These are phyloP conservation scores for Cecidostiba fungosa DNA, from an alignment of 2,888 invertebrate species.

Conservation along the genomic window DNA sequence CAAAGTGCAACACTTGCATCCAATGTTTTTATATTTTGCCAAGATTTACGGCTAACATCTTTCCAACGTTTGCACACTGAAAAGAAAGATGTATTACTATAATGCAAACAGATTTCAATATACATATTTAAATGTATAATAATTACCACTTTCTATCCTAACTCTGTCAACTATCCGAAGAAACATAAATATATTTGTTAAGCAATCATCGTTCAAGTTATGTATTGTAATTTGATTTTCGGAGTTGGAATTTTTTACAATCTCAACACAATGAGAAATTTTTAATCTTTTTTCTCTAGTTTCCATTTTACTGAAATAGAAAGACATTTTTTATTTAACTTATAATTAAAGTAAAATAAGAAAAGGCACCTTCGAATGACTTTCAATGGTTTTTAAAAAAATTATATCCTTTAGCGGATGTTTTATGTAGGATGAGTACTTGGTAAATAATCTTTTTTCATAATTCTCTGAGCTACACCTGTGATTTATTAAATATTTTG, in stretches of 20 bases:
- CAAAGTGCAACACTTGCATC: neutral
- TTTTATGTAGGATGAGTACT: too few relatives aligned
- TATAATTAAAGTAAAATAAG: neutral
- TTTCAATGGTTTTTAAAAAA: too few relatives aligned
- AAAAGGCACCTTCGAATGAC: neutral
- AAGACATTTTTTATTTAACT: neutral
- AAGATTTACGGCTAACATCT: neutral
- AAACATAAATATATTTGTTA: neutral
- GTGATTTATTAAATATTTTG: too few relatives aligned
- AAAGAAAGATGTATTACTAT: neutral
- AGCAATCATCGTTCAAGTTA: neutral
- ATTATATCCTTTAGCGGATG: too few relatives aligned
- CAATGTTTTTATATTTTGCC: neutral
- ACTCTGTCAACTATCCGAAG: neutral
- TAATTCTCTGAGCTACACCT: too few relatives aligned
- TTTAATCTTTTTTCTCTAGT: neutral
- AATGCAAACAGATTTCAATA: neutral
- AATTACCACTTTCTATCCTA: neutral
- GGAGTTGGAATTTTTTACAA: neutral
- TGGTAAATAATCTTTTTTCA: too few relatives aligned
- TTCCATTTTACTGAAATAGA: neutral
- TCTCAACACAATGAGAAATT: neutral
- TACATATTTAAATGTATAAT: neutral
- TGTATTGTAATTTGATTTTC: neutral
- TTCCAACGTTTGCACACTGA: constrained; percentile 6